Conservation (phyloP, 2,797 vertebrate genomes). For the Eurystomus glaucurus region DNA sequence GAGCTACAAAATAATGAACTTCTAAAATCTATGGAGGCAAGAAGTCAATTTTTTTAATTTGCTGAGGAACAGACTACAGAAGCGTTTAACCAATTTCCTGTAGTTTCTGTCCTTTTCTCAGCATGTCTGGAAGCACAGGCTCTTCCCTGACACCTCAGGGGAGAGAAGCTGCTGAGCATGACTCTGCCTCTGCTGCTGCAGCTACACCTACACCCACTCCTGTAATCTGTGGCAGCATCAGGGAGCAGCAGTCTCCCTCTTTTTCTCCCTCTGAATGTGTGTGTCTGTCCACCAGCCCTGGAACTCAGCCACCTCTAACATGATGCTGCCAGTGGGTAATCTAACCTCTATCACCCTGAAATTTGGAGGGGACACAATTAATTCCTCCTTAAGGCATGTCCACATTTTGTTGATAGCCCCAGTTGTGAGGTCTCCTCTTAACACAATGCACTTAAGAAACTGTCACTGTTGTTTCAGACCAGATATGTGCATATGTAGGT, state of each 20-base stretch:
- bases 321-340: neutral
- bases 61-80: constrained; percentile 1
- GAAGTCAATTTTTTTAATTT: neutral
- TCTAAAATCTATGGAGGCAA: neutral
- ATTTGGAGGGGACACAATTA: neutral
- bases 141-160: neutral
- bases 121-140: neutral
- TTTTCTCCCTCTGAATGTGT: neutral
- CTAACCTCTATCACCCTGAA: neutral
- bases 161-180: neutral
- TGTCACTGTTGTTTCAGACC: neutral
- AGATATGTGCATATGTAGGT: neutral
- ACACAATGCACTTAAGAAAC: neutral
- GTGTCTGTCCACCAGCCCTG: neutral
- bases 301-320: neutral
- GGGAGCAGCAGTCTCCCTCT: neutral
- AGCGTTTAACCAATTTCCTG: neutral
- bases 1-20: constrained; percentile 15
- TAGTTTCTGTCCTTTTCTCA: neutral
- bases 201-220: constrained; percentile 35
- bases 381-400: neutral
- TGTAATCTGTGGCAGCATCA: neutral
- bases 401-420: neutral
- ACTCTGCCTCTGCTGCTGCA: neutral
- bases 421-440: neutral